A percentile compares a stretch with the other conserved stretches of the same genome.
These are phyloP conservation scores for Phyto melanocephala DNA, from an alignment of 2,888 invertebrate species.

Conservation along the genomic window DNA sequence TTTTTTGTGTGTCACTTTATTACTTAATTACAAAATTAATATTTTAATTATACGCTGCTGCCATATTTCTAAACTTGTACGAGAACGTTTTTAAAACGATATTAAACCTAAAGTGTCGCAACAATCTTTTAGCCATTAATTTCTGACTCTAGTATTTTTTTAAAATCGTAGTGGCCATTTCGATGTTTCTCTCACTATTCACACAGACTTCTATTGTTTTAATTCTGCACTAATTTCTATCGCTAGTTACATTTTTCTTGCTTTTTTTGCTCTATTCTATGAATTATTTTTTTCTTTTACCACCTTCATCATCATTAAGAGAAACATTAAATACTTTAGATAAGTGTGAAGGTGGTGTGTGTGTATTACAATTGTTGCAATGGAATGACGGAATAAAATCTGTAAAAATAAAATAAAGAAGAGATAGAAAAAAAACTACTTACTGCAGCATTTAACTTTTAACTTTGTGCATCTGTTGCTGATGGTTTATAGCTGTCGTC, in stretches of 20 bases:
- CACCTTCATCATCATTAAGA: constrained; percentile 59
- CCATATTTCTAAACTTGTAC: not conserved
- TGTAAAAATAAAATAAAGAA: not conserved
- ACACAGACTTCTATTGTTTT: not conserved
- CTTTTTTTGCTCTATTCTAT: not conserved
- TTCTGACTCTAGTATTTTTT: constrained; percentile 7
- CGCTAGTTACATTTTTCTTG: not conserved
- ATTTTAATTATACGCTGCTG: constrained; percentile 30
- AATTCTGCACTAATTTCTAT: constrained; percentile 17
- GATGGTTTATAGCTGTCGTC: constrained; percentile 63
- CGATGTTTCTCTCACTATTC: constrained; percentile 22
- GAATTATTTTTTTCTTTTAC: constrained; percentile 36
- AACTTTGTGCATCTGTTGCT: constrained; percentile 62
- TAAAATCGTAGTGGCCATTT: constrained; percentile 29
- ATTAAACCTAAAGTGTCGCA: constrained; percentile 54
- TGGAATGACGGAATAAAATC: not conserved
- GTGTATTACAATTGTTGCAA: constrained; percentile 16
- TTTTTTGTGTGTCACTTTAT: not conserved
- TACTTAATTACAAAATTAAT: constrained; percentile 35
- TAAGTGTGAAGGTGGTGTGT: not conserved
- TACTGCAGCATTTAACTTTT: constrained; percentile 65
- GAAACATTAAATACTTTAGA: constrained; percentile 34
- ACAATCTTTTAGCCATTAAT: constrained; percentile 60
- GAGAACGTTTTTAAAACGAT: constrained; percentile 21
- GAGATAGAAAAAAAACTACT: constrained; percentile 18